Evolutionary conservation across 1,140 invertebrate genomes (phyloP), one percentile per base, ranked within the genome.

Genomic region (Coptotermes formosanus): DNA sequence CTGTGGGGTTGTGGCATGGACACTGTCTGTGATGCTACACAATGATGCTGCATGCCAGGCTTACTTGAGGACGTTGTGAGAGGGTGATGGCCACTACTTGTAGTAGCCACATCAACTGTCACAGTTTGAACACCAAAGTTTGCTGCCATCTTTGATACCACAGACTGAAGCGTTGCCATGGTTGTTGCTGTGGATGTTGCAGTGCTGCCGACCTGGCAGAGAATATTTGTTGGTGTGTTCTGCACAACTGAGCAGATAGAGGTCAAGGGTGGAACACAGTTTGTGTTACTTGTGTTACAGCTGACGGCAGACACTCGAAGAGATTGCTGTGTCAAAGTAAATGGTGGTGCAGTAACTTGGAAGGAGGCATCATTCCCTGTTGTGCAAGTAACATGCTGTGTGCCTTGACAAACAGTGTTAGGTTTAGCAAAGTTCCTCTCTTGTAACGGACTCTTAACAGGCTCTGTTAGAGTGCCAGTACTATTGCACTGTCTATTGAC

Each of bases 111-210:
- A 75, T 75, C 64, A 75, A 25, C 64, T 30, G 64, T 30, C 64
- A n/a, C n/a, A 25, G 25, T 25, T 14, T 75, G 64, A 75, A 75
- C 64, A 30, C 64, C n/a, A 14, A 89, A 89, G 43, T 89, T 89
- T 75, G 90, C 87, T 64, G 87, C n/a, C 52, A 82, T 16, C 83
- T 86, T 88, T 30, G 87, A 86, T 38, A 82, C 83, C 4, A 88
- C 82, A 43, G 87, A 86, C 52, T 84, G 87, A 25, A 85, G 87
- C 12, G 86, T 25, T n/a, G 81, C 82, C 43, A 83, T 83, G 59
- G n/a, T 59, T 83, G 32, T 89, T 12, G 89, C 89, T 23, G 48
- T 59, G 55, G 86, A 48, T 64, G 86, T 45, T 44, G 87, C 64
- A 59, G 89, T 12, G 88, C 89, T 87, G 82, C 83, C 82, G 11